These are phyloP conservation scores for Platyrinchus mystaceus DNA, from an alignment of 2,797 vertebrate genomes.

Conservation along the genomic window DNA sequence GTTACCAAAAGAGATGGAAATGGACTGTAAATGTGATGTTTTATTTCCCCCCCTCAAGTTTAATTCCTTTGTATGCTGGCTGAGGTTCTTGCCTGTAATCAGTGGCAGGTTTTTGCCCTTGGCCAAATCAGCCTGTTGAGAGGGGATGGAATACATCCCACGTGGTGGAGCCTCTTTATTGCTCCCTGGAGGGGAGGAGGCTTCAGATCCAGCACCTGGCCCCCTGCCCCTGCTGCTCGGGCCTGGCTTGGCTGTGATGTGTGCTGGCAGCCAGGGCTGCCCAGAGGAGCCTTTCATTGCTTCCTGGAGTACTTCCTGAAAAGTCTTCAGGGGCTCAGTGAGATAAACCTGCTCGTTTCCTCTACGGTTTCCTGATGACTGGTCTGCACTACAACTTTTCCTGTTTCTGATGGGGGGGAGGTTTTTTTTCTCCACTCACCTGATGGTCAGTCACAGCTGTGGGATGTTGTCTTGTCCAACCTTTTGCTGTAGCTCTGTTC, in stretches of 20 bases:
- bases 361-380: conserved; percentile 42
- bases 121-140: not conserved
- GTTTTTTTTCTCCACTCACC: not conserved
- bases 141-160: not conserved
- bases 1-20: not conserved
- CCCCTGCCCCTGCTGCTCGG: not conserved
- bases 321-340: conserved; percentile 15
- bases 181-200: not conserved
- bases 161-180: not conserved
- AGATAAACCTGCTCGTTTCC: conserved; percentile 44
- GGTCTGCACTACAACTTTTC: not conserved
- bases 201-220: conserved; percentile 4
- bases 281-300: conserved; percentile 58
- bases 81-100: not conserved
- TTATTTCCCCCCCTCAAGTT: not conserved
- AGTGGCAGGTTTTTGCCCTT: not conserved
- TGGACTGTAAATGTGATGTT: not conserved
- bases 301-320: conserved; percentile 65
- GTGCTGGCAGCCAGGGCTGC: conserved; percentile 10
- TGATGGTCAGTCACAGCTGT: not conserved
- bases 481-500: not conserved
- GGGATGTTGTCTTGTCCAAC: not conserved
- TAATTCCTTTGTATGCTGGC: not conserved
- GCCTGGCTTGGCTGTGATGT: not conserved
- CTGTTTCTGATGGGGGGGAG: not conserved